Conservation (phyloP, 2,797 vertebrate species). For the Otolemur crassicaudatus region DNA sequence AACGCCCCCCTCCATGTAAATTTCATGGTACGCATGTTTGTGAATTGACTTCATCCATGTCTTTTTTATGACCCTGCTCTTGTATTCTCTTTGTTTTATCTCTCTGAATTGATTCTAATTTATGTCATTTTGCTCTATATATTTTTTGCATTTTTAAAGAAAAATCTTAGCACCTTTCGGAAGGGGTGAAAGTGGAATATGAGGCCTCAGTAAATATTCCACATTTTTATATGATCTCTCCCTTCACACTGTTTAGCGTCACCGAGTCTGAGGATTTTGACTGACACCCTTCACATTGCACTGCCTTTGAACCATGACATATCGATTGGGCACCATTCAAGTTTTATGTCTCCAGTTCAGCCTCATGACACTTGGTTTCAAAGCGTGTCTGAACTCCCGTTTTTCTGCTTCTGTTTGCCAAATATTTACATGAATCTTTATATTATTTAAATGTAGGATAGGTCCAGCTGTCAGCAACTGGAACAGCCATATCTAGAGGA, state of each 20-base stretch:
- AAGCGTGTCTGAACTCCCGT: slow-evolving; percentile 25
- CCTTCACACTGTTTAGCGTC: background rate
- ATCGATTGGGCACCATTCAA: background rate
- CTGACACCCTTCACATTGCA: background rate
- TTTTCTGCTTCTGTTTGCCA: slow-evolving; percentile 71
- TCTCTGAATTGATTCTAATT: slow-evolving; percentile 11
- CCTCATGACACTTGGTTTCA: slow-evolving; percentile 16
- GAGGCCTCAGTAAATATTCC: background rate
- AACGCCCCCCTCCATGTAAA: background rate
- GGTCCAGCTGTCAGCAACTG: slow-evolving; percentile 73
- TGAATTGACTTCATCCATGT: background rate
- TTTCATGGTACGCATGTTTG: background rate
- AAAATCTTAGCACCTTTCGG: background rate
- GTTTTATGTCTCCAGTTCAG: slow-evolving; percentile 10
- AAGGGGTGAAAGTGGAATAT: background rate
- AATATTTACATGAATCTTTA: slow-evolving; percentile 75
- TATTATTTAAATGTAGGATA: slow-evolving; percentile 63
- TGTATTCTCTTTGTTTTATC: background rate
- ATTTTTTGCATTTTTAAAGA: background rate
- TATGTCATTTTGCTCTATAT: background rate
- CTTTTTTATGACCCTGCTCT: background rate
- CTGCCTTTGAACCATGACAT: slow-evolving; percentile 27
- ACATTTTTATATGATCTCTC: background rate
- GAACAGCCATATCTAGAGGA: slow-evolving; percentile 62
- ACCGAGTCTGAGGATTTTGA: background rate